A percentile compares a stretch with the other conserved stretches of the same genome.
Evolutionary conservation across 2,888 invertebrate genomes (phyloP).

Genomic region (Mesoligia furuncula): DNA sequence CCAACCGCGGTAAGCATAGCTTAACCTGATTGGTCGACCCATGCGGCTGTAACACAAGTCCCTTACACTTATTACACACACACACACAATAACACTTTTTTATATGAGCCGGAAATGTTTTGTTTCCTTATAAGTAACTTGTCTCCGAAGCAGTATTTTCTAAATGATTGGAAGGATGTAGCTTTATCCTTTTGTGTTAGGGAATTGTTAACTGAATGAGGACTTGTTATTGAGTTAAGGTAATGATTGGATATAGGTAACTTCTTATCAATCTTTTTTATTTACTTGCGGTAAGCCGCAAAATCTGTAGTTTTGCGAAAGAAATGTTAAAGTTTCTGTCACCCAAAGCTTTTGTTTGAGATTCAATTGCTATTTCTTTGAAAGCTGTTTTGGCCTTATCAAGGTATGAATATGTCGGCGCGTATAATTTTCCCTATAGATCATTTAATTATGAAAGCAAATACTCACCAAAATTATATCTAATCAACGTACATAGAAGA

Average conservation of each 20-base stretch:
- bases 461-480: not conserved
- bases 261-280: no score
- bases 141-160: not conserved
- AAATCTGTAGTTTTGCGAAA: not conserved
- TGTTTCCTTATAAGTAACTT: constrained; percentile 15
- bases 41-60: no score
- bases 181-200: not conserved
- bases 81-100: constrained; percentile 2
- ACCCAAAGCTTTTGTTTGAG: not conserved
- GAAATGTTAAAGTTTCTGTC: no score
- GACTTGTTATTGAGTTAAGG: not conserved
- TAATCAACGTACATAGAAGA: constrained; percentile 24
- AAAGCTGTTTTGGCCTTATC: not conserved
- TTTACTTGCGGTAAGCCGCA: no score
- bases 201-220: not conserved
- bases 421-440: not conserved
- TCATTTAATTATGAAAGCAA: not conserved
- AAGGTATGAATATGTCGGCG: not conserved
- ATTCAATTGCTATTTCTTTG: not conserved
- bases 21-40: no score
- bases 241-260: not conserved
- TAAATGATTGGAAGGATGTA: not conserved
- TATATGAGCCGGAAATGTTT: constrained; percentile 4
- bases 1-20: no score
- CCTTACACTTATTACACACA: no score